Base-by-base conservation (phyloP, 2,888 invertebrate species). In the Zaprionus obscuricornis region DNA sequence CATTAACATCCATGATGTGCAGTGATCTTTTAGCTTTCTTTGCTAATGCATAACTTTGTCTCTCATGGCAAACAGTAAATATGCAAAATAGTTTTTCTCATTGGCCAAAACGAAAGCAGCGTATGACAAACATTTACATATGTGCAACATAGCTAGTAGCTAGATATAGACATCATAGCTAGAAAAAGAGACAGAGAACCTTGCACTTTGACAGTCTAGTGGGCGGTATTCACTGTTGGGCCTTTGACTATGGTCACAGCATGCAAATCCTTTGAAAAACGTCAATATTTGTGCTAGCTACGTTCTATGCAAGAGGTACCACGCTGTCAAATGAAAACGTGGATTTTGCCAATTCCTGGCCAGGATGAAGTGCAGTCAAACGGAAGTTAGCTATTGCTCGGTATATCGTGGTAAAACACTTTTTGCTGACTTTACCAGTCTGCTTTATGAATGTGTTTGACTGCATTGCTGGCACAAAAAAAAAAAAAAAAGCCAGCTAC, bases 211-310 rank as follows among this genome's bases (percentile, higher is more conserved):
- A 73, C 66, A 39, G 58, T 45, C 13, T 39, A 43, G 37, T 29
- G 40, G 40, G 29, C 54, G 24, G 31, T 33, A 50, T 26, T 50
- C 22, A 40, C 31, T 18, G 18, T 47, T 36, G 43, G 33, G 49
- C 56, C 58, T 56, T 57, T 62, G 49, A 40, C 57, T 40, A 71
- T 65, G 67, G 26, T 34, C 64, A 46, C 34, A 40, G 74, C 74
- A 66, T 74, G 74, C 62, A 77, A 77, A 77, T 84, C 84, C 81
- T 59, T 62, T 77, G 78, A 74, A 84, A 81, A 81, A 74, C 60
- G 67, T 76, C 78, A 81, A 84, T 84, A 67, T 84, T 84, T 81
- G 84, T 50, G 49, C 62, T 46, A 2, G 40, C 18, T 10, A 33
- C 34, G 11, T n/a, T n/a, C n/a, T n/a, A n/a, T n/a, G n/a, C n/a